These are phyloP conservation scores for Astyanax mexicanus DNA, from an alignment of 2,797 vertebrate species.

Conservation along the genomic window DNA sequence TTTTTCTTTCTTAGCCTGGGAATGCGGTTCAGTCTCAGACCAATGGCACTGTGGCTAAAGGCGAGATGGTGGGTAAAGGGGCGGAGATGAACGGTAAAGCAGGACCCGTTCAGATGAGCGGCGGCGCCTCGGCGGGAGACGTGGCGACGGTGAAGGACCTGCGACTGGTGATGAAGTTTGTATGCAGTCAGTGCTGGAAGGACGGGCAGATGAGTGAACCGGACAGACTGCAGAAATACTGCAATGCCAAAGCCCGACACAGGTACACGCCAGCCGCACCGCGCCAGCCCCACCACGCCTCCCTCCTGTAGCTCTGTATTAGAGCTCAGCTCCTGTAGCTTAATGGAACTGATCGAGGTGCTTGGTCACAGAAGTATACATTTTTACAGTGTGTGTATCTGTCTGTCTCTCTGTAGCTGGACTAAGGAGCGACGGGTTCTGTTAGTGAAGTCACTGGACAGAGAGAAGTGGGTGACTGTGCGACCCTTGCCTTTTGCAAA, in stretches of 20 bases:
- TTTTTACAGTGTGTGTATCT: background rate
- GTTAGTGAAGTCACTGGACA: conserved; percentile 88
- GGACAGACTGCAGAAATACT: conserved; percentile 90
- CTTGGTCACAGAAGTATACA: background rate
- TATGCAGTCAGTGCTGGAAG: conserved; percentile 89
- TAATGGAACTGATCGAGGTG: background rate
- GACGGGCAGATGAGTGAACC: conserved; percentile 87
- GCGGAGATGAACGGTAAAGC: conserved; percentile 15
- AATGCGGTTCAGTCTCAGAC: conserved; percentile 1
- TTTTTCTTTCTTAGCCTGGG: conserved; percentile 21
- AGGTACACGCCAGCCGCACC: conserved; percentile 56
- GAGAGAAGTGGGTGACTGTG: conserved; percentile 91
- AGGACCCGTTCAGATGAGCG: background rate
- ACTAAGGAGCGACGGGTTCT: conserved; percentile 89
- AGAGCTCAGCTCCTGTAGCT: background rate
- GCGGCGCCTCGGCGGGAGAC: conserved; percentile 5
- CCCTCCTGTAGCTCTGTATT: too few species aligned
- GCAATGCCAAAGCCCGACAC: conserved; percentile 90
- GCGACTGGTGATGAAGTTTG: conserved; percentile 92
- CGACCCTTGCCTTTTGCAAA: conserved; percentile 89
- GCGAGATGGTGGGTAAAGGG: conserved; percentile 10
- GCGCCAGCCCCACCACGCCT: background rate
- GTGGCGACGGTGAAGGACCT: conserved; percentile 63
- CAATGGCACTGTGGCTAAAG: conserved; percentile 28
- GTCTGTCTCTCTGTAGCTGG: conserved; percentile 80